Base-by-base conservation (phyloP, 1,140 invertebrate genomes). In the Tribolium castaneum region DNA sequence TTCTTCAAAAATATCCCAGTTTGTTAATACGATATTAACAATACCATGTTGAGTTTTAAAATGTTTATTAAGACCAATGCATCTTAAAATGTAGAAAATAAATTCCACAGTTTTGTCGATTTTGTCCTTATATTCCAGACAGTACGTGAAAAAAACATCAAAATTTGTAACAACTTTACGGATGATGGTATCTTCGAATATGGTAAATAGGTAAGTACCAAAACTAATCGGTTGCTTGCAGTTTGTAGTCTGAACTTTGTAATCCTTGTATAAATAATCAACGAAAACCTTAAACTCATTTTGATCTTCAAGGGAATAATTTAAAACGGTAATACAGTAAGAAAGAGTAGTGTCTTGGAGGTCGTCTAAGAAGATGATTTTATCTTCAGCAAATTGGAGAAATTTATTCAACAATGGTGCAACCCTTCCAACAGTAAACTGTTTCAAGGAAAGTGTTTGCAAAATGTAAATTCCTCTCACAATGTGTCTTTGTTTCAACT, bases 161-260 rank as follows among this genome's bases (percentile, higher is more conserved):
- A 83, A 82, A 50, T 80, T 52, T 16, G 76, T 35, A 16, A 78
- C 5, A 9, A 83, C 49, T 16, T 50, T 73, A 3, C 34, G 12
- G 0, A 81, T 72, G 19, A 82, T 30, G 6, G 50, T 25, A 35
- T 81, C 78, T 6, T 35, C 62, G 49, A 82, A 82, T 39, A 59
- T 77, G 13, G 34, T 71, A 7, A 81, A 12, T 2, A 83, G 62
- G 77, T 80, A 82, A 7, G 66, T 10, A 1, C 81, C 80, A 51
- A 82, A 79, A 6, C 14, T 9, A 0, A 72, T 59, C 13, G 76
- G 22, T 14, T 52, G 56, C 7, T 56, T 50, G 4, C 51, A 35
- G 16, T 83, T 76, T 70, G 62, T 34, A 56, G 56, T 70, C 45
- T 76, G 74, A 71, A 83, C 72, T 35, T 14, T 9, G 34, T 66